Base-by-base conservation (phyloP, 2,888 invertebrate species). In the Ichneumoninae sp. region DNA sequence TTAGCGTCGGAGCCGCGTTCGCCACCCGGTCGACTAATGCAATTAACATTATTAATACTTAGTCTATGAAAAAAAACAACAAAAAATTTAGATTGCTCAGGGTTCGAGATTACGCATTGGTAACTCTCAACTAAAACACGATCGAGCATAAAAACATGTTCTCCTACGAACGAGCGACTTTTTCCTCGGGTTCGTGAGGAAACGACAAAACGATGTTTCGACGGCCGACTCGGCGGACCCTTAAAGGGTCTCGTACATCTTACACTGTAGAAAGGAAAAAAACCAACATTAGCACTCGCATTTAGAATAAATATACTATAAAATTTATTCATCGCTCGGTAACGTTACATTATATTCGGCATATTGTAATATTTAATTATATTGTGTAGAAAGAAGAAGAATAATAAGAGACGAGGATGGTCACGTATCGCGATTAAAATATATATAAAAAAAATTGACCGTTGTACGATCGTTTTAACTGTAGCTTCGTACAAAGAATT, bases 271-370 rank as follows among this genome's bases (percentile, higher is more conserved):
- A 73, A 73, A 57, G 40, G 13, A 73, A 30, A 73, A 73, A 70
- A 75, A 30, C 54, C 36, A 33, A 50, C 19, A 66, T 70, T 81
- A 78, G 69, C 10, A 71, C 57, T 50, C 60, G 74, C 65, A 81
- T 79, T 75, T 83, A 81, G 85, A 78, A 87, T 84, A 83, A 86
- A 90, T 89, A 89, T 89, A 88, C 87, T 90, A 89, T 89, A 89
- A 91, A 90, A 89, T 91, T 91, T 90, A 91, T 91, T 90, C 87
- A 90, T 90, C 87, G 86, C 87, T 88, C 86, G 85, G 82, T 89
- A 89, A 89, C 88, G 87, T 85, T 86, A 82, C 84, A 86, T 68
- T 85, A 78, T 87, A 86, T 82, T 85, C 77, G 70, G 85, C 83
- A 77, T 83, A 73, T 83, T 83, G 47, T 81, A 84, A 84, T 83